phyloP scores from a whole-genome alignment of 2,113 vertebrate species.

The Channa argus region DNA sequence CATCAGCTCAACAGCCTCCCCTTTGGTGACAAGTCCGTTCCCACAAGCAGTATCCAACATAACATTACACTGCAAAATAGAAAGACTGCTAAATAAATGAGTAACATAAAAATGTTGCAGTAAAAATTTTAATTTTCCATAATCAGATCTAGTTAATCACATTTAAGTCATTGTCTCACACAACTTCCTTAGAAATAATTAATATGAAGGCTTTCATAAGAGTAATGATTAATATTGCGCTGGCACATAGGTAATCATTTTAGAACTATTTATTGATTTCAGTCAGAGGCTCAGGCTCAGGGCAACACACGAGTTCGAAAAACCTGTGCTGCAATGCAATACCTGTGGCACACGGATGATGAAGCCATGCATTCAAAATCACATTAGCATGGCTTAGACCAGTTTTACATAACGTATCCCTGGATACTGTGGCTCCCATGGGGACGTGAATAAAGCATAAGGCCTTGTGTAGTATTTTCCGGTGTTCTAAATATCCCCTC shows the following conservation, averaged over 20 bases:
- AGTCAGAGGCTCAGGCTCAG: constrained; percentile 27
- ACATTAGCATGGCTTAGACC: constrained; percentile 73
- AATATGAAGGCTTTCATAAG: background rate
- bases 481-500: constrained; percentile 72
- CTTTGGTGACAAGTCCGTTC: constrained; percentile 75
- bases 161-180: constrained; percentile 31
- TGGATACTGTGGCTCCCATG: constrained; percentile 56
- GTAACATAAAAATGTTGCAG: constrained; percentile 12
- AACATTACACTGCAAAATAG: constrained; percentile 58
- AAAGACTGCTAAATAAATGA: constrained; percentile 33
- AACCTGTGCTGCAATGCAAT: constrained; percentile 27
- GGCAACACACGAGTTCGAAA: constrained; percentile 39
- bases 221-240: constrained; percentile 29
- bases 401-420: constrained; percentile 74
- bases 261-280: constrained; percentile 51
- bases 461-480: constrained; percentile 58
- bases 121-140: constrained; percentile 42
- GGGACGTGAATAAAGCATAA: constrained; percentile 70
- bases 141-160: constrained; percentile 45
- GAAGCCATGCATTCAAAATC: constrained; percentile 67
- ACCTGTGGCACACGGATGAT: constrained; percentile 65
- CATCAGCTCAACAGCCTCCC: constrained; percentile 72
- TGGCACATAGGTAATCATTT: constrained; percentile 27
- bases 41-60: constrained; percentile 64
- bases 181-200: constrained; percentile 5